Evolutionary conservation across 2,797 vertebrate genomes (phyloP), one percentile per base, ranked within the genome.

Genomic region (Graptemys geographica): DNA sequence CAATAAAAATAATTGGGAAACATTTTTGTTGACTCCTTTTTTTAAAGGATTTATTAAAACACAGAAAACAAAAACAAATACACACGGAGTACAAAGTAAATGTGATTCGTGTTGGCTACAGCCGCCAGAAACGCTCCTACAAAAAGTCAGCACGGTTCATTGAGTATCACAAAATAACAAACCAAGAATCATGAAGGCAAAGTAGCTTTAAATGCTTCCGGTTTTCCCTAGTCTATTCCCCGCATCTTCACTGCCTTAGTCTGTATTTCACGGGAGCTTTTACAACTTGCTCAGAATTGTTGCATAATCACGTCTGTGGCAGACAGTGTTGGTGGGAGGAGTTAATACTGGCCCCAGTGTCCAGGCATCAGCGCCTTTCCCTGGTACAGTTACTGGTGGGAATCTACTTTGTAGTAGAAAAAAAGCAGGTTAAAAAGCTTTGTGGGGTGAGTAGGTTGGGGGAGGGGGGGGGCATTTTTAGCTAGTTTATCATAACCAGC

Each of bases 41-140:
- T 98, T 98, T 98, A 99, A 98, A 98, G 99, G 98, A 98, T 99
- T 99, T 99, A 99, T 99, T 99, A 99, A 99, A 99, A 99, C 99
- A 99, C 99, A 99, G 98, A 98, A 98, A 99, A 99, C 99, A 99
- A 98, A 99, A 99, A 99, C 98, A 98, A 98, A 98, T 98, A 99
- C 99, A 98, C 99, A 99, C 98, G 98, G 97, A 98, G 98, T 98
- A 99, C 99, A 98, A 99, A 99, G 99, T 98, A 98, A 98, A 98
- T 97, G 98, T 98, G 97, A 98, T 97, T 95, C 87, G 96, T 97
- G 94, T 98, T 92, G 97, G 98, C 97, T 91, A 94, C 96, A 47
- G 88, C 86, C 92, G 88, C 97, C 96, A 95, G 96, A 97, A 98
- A 97, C 97, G 97, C 94, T 96, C 96, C 84, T 83, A 81, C 76